A percentile compares a stretch with the other conserved stretches of the same genome.
Evolutionary conservation across 2,797 vertebrate genomes (phyloP).

Genomic region (Tadarida brasiliensis): DNA sequence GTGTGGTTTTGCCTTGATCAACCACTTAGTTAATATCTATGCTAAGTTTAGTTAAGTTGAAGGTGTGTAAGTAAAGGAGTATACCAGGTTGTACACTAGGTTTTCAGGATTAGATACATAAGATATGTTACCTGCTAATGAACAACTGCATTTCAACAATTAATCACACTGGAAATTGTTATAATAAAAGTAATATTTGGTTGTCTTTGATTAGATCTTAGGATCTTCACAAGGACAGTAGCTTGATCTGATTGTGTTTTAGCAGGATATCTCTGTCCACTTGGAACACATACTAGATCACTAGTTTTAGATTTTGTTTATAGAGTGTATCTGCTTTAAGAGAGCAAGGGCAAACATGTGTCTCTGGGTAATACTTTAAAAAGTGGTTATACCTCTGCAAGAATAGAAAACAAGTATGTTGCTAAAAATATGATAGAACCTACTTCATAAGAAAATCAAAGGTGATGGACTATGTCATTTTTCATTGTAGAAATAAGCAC

Average conservation of each 20-base stretch:
- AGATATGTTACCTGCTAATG: background rate
- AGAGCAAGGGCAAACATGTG: background rate
- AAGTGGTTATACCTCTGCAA: background rate
- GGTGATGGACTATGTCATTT: background rate
- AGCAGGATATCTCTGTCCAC: background rate
- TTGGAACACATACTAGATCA: background rate
- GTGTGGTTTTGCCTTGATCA: background rate
- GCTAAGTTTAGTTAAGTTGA: background rate
- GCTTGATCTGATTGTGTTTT: background rate
- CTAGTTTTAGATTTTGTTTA: conserved; percentile 37
- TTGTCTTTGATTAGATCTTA: background rate
- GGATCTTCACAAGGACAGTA: background rate
- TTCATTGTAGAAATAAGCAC: background rate
- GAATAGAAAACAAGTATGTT: conserved; percentile 4
- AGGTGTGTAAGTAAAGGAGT: background rate
- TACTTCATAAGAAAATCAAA: conserved; percentile 25
- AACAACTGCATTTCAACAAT: background rate
- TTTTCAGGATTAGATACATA: background rate
- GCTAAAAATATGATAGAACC: conserved; percentile 1
- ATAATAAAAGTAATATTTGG: background rate
- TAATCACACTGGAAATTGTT: background rate
- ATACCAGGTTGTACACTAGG: background rate
- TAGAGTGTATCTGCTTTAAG: background rate
- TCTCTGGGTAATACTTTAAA: background rate
- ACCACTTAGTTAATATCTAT: background rate